phyloP scores from a whole-genome alignment of 1,140 invertebrate genomes.

The Orchesella cincta region DNA sequence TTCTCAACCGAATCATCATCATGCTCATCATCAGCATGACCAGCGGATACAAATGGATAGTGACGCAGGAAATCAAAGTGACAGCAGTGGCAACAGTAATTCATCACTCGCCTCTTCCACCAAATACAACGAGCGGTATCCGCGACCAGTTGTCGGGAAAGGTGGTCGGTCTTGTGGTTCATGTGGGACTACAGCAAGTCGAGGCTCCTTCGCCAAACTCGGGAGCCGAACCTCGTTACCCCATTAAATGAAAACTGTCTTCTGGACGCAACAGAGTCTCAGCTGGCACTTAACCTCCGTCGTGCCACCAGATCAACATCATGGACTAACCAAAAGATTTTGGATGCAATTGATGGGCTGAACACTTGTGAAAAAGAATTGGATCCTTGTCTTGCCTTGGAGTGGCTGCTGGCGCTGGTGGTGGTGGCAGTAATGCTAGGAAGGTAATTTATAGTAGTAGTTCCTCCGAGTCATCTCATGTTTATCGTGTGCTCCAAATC shows the following conservation, averaged over 20 bases:
- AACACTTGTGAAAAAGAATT: neutral
- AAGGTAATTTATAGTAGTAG: constrained; percentile 20
- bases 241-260: neutral
- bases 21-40: neutral
- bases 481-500: too few relatives aligned
- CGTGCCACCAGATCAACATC: constrained; percentile 2
- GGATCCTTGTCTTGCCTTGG: constrained; percentile 6
- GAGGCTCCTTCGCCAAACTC: neutral
- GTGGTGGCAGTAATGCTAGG: neutral
- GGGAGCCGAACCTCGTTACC: neutral
- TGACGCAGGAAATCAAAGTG: constrained; percentile 1
- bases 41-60: neutral
- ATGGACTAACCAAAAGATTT: constrained; percentile 21
- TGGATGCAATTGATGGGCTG: constrained; percentile 18
- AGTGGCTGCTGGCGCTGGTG: neutral
- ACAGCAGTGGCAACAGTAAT: neutral
- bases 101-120: neutral
- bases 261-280: constrained; percentile 5
- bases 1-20: neutral
- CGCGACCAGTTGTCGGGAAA: neutral
- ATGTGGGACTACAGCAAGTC: neutral
- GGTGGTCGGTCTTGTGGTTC: neutral
- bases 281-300: neutral
- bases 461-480: too few relatives aligned
- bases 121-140: neutral